Evolutionary conservation across 2,888 invertebrate species (phyloP).

Genomic region (Cerceris ruficornis): DNA sequence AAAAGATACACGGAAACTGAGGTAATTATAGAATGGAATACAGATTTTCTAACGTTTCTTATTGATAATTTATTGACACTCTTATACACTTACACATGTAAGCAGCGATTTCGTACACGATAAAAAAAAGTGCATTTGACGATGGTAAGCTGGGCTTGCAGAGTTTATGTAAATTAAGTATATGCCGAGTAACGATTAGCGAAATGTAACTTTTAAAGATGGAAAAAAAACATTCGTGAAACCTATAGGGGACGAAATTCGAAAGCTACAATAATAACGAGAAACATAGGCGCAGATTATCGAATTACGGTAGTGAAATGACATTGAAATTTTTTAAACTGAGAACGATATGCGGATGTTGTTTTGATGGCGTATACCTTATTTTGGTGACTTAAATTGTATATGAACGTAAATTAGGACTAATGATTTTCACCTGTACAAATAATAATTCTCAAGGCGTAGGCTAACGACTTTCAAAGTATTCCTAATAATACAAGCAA

Average conservation of each 20-base stretch:
- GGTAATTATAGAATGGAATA: conserved; percentile 55
- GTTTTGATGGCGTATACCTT: conserved; percentile 29
- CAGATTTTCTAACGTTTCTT: conserved; percentile 67
- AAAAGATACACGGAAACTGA: conserved; percentile 44
- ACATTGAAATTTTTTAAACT: conserved; percentile 50
- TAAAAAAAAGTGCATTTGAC: conserved; percentile 66
- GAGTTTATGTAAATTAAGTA: conserved; percentile 64
- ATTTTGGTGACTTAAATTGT: conserved; percentile 46
- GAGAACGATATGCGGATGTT: conserved; percentile 24
- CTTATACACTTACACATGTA: conserved; percentile 63
- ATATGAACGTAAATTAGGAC: conserved; percentile 39
- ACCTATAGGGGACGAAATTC: conserved; percentile 39
- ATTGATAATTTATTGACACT: conserved; percentile 64
- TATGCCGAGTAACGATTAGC: conserved; percentile 61
- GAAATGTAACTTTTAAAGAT: conserved; percentile 48
- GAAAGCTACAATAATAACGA: conserved; percentile 32
- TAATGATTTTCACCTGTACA: conserved; percentile 52
- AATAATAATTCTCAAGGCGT: conserved; percentile 37
- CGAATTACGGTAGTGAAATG: conserved; percentile 40
- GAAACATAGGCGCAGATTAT: conserved; percentile 32
- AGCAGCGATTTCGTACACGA: conserved; percentile 64
- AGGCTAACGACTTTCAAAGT: conserved; percentile 40
- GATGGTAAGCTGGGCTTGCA: conserved; percentile 71
- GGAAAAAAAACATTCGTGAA: conserved; percentile 37
- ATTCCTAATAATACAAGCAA: conserved; percentile 51